Base-by-base conservation (phyloP, 2,888 invertebrate genomes). In the Sinodicranocentrus sp. region DNA sequence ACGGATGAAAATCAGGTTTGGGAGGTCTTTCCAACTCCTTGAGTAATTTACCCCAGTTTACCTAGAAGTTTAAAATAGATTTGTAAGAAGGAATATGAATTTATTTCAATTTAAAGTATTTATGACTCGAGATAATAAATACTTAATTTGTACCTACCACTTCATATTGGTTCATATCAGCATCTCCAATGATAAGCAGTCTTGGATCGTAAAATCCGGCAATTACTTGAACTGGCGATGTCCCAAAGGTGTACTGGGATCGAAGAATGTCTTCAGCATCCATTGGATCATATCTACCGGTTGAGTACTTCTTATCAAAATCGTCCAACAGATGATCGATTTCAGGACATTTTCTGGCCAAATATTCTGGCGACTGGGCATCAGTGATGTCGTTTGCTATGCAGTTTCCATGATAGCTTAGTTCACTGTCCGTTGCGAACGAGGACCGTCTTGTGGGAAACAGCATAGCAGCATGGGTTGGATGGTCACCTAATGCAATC, bases 141-240 rank as follows among this genome's bases (percentile, higher is more conserved):
- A n/a, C 5, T 54, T 13, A 54, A 54, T 54, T 54, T 54, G 54
- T n/a, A n/a, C 33, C 39, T 44, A 86, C 67, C 1, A 85, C 54
- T 10, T 68, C 77, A 26, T 85, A 72, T 1, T 44, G 17, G 2
- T 86, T 71, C 77, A 88, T 73, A 26, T 88, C 85, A 2, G 88
- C 84, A 57, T 88, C 88, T 0, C 79, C 79, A 19, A 87, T 77
- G 0, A 88, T 52, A 2, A 87, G 6, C 2, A 82, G 73, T 57
- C 85, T 78, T 0, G 88, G 88, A 3, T 82, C 44, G 52, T 86
- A 88, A 59, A 88, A 87, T 48, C 88, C 88, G 5, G 86, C 82
- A 21, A 88, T 63, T 1, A 82, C 76, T 23, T 85, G 76, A 0
- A 70, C 67, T 0, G 86, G 82, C 0, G 85, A 44, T 5, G 79